These are phyloP conservation scores for Astreopora myriophthalma DNA, from an alignment of 64 coral and sea anemone genomes.

Conservation along the genomic window DNA sequence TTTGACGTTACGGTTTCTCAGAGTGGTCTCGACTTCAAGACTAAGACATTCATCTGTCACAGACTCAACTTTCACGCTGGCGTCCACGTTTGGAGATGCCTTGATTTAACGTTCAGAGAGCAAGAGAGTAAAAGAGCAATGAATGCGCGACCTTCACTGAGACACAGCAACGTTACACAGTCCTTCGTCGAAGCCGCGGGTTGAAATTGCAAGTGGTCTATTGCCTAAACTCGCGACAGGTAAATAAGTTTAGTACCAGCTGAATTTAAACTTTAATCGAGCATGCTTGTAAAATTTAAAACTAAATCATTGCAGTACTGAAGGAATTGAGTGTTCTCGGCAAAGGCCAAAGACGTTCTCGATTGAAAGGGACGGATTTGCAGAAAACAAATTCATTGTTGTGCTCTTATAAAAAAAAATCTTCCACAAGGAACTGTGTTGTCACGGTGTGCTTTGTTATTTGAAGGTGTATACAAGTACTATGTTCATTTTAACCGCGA, in stretches of 20 bases:
- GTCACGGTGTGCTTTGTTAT: no score
- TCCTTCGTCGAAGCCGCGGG: not conserved
- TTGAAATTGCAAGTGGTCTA: not conserved
- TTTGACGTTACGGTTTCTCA: not conserved
- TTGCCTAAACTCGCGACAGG: not conserved
- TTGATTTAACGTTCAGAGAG: not conserved
- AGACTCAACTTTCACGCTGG: slow-evolving; percentile 12
- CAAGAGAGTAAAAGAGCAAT: slow-evolving; percentile 8
- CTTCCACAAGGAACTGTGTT: no score
- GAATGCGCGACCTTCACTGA: not conserved
- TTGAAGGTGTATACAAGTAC: no score
- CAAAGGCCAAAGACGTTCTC: no score
- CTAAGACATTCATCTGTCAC: slow-evolving; percentile 8
- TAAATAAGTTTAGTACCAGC: not conserved
- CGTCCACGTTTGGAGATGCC: not conserved
- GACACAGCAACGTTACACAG: not conserved
- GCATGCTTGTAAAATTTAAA: no score
- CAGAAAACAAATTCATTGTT: no score
- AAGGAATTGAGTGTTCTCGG: not conserved
- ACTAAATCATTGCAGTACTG: no score
- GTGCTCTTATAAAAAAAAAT: no score
- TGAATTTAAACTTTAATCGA: not conserved
- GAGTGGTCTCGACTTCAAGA: not conserved
- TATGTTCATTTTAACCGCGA: no score
- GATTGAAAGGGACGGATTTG: no score